These are phyloP conservation scores for Drosophila tropicalis DNA, from an alignment of 1,140 invertebrate genomes.

Conservation along the genomic window DNA sequence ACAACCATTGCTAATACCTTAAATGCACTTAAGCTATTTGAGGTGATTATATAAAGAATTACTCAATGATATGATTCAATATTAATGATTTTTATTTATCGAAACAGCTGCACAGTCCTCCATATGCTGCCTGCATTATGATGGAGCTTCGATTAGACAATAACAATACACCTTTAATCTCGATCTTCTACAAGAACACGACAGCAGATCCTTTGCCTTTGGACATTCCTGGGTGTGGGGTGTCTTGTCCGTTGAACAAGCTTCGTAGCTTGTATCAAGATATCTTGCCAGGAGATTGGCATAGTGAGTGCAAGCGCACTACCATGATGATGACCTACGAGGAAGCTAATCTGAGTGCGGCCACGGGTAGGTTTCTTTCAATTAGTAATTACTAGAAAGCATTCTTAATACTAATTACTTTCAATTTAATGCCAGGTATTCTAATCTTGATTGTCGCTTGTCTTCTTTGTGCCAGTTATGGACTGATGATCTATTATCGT, in stretches of 20 bases:
- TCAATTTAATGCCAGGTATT: constrained; percentile 48
- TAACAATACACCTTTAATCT: constrained; percentile 72
- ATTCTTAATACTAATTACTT: neutral
- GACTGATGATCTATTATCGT: constrained; percentile 75
- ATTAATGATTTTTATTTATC: neutral
- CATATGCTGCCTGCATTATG: constrained; percentile 88
- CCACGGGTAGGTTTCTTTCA: constrained; percentile 66
- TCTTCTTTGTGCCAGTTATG: constrained; percentile 63
- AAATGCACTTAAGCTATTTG: constrained; percentile 89
- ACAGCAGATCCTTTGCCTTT: constrained; percentile 84
- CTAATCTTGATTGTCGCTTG: constrained; percentile 66
- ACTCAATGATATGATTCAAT: neutral
- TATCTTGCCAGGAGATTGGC: constrained; percentile 85
- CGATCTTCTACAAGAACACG: constrained; percentile 87
- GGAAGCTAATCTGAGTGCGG: constrained; percentile 74
- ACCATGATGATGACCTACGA: constrained; percentile 80
- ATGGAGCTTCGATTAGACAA: constrained; percentile 87
- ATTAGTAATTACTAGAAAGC: too few relatives aligned
- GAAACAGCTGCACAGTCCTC: constrained; percentile 86
- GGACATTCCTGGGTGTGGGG: constrained; percentile 85
- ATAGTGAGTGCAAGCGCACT: constrained; percentile 84
- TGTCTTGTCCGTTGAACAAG: constrained; percentile 85
- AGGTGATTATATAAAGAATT: constrained; percentile 78
- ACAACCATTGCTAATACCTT: constrained; percentile 91
- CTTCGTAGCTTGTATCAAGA: constrained; percentile 85